Evolutionary conservation across 2,797 vertebrate genomes (phyloP), one percentile per base, ranked within the genome.

Genomic region (Megalops cyprinoides): DNA sequence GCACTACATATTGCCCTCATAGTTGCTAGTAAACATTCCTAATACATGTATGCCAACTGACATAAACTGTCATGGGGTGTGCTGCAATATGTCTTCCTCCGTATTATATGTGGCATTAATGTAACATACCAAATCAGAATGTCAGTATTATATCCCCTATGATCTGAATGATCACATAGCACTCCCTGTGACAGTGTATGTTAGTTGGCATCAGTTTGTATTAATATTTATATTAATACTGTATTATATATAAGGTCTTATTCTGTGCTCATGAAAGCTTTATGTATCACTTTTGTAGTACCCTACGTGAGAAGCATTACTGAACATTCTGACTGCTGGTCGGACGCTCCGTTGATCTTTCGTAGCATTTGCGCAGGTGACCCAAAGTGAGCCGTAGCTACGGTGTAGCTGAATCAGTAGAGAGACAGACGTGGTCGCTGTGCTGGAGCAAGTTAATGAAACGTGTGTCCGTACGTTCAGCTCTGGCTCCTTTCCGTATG

Each of bases 321-420:
- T n/a, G n/a, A n/a, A n/a, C n/a, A n/a, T n/a, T n/a, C n/a, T n/a
- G n/a, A n/a, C n/a, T n/a, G n/a, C 49, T 51, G 69, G 69, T 79
- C 69, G 39, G 1, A 71, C 34, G 53, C 60, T 46, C 46, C 56
- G 25, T 31, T 25, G 67, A 58, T 80, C 55, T n/a, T 80, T 80
- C 75, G 75, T 58, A 51, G 55, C 73, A 31, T 74, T 20, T 28
- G 44, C 48, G 48, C 7, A 74, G 25, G 20, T 20, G 74, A 14
- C 74, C 49, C 14, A 18, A 1, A 48, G 14, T 4, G 48, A 55
- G 23, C 15, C 12, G 28, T 37, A 8, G 51, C n/a, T 4, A 10
- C 51, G 31, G 4, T 23, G 51, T 15, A 18, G 69, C 15, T 23
- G 15, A 46, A 8, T 34, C 55, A 31, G 53, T 58, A 56, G 8